phyloP scores from a whole-genome alignment of 1,140 invertebrate species.

The Drosophila navojoa region DNA sequence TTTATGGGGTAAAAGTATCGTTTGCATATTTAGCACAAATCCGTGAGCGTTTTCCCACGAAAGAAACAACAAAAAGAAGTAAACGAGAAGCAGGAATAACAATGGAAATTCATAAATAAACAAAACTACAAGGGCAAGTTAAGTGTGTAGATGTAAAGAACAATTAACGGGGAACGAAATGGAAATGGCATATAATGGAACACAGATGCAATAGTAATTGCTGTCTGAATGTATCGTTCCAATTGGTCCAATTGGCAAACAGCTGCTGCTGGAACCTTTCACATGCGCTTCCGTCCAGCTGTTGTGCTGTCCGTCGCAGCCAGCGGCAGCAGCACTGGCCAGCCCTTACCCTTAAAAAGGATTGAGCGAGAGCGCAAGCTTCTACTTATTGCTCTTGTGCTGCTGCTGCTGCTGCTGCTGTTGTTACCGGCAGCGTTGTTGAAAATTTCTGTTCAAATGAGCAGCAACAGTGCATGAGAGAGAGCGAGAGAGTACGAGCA shows the following conservation, averaged over 20 bases:
- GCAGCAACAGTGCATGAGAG: slow-evolving; percentile 16
- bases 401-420: background rate
- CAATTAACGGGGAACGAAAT: slow-evolving; percentile 11
- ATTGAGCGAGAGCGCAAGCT: slow-evolving; percentile 5
- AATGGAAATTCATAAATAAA: slow-evolving; percentile 9
- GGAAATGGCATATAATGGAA: background rate
- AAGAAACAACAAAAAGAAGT: slow-evolving; percentile 5
- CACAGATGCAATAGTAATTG: background rate
- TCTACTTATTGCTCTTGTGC: background rate
- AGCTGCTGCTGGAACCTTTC: slow-evolving; percentile 43
- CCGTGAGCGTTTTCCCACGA: slow-evolving; percentile 29
- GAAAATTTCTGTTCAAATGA: slow-evolving; percentile 36
- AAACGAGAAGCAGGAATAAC: slow-evolving; percentile 15
- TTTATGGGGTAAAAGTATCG: slow-evolving; percentile 27
- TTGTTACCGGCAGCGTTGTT: slow-evolving; percentile 38
- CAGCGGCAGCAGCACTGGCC: background rate
- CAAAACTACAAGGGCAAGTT: slow-evolving; percentile 29
- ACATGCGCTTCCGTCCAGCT: slow-evolving; percentile 37
- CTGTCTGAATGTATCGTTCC: slow-evolving; percentile 15
- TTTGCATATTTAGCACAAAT: slow-evolving; percentile 24
- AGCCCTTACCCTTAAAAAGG: background rate
- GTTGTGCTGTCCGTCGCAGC: slow-evolving; percentile 26
- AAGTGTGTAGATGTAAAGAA: slow-evolving; percentile 32
- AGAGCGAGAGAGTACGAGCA: background rate
- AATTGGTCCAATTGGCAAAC: slow-evolving; percentile 37